phyloP scores from a whole-genome alignment of 2,113 vertebrate genomes.

The Muntiacus muntjak region DNA sequence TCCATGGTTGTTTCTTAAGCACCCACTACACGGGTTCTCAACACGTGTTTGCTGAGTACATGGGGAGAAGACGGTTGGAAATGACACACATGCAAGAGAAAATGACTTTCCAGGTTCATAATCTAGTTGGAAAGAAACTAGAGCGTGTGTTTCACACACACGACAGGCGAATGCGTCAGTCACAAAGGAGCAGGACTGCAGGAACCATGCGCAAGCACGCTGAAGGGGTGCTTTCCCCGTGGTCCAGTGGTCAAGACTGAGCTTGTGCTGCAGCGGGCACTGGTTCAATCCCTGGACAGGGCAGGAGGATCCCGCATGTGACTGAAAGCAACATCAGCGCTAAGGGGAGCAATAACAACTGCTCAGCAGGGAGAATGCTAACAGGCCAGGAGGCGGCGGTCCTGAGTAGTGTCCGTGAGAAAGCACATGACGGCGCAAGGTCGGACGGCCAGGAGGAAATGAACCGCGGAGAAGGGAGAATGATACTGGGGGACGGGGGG shows the following conservation, averaged over 20 bases:
- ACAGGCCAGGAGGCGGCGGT: neutral
- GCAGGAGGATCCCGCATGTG: neutral
- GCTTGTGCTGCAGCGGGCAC: neutral
- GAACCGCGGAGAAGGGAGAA: neutral
- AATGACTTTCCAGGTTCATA: neutral
- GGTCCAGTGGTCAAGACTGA: neutral
- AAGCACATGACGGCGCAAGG: neutral
- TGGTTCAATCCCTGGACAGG: neutral
- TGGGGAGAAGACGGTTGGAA: neutral
- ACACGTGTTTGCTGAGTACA: neutral
- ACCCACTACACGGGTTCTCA: neutral
- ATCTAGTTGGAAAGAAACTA: neutral
- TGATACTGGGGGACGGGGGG: neutral
- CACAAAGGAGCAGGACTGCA: neutral
- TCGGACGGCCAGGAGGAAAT: neutral
- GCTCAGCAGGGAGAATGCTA: too few species aligned
- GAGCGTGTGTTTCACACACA: neutral
- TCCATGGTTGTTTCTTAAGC: neutral
- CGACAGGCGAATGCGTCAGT: neutral
- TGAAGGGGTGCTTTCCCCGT: accelerated
- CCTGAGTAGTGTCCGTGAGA: neutral
- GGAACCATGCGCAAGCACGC: accelerated
- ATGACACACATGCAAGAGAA: neutral
- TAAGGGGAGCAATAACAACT: neutral
- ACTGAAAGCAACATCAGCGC: accelerated